Conservation (phyloP, 2,888 invertebrate genomes). For the Graphium colonna region DNA sequence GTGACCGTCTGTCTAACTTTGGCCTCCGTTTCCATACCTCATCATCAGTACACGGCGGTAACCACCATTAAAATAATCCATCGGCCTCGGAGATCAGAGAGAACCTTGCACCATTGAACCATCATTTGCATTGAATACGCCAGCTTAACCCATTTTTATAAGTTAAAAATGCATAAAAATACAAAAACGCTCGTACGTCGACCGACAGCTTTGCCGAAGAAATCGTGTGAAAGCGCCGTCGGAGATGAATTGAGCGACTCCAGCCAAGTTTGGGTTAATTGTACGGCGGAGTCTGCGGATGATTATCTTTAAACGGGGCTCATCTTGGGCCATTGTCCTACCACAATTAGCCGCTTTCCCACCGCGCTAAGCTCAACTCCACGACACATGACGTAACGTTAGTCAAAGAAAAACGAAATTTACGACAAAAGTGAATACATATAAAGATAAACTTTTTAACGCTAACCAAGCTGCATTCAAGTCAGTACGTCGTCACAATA, state of each 20-base stretch:
- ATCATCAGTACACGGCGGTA: too few species aligned
- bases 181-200: slow-evolving; percentile 3
- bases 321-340: slow-evolving; percentile 24
- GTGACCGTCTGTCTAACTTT: slow-evolving; percentile 12
- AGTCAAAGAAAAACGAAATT: slow-evolving; percentile 24
- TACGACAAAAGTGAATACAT: neutral
- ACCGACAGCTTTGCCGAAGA: slow-evolving; percentile 34
- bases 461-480: slow-evolving; percentile 6
- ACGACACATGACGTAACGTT: slow-evolving; percentile 53
- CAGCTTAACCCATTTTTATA: neutral
- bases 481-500: slow-evolving; percentile 16
- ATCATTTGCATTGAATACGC: neutral
- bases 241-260: slow-evolving; percentile 35
- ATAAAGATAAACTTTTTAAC: too few species aligned
- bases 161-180: neutral
- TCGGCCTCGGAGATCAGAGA: slow-evolving; percentile 33
- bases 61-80: slow-evolving; percentile 40
- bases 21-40: too few species aligned
- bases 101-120: neutral
- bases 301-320: slow-evolving; percentile 20
- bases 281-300: neutral
- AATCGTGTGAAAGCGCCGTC: slow-evolving; percentile 52
- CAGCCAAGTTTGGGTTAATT: slow-evolving; percentile 25
- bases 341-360: slow-evolving; percentile 52
- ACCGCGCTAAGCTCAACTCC: slow-evolving; percentile 38